Base-by-base conservation (phyloP, 1,140 invertebrate species). In the Bradysia coprophila region DNA sequence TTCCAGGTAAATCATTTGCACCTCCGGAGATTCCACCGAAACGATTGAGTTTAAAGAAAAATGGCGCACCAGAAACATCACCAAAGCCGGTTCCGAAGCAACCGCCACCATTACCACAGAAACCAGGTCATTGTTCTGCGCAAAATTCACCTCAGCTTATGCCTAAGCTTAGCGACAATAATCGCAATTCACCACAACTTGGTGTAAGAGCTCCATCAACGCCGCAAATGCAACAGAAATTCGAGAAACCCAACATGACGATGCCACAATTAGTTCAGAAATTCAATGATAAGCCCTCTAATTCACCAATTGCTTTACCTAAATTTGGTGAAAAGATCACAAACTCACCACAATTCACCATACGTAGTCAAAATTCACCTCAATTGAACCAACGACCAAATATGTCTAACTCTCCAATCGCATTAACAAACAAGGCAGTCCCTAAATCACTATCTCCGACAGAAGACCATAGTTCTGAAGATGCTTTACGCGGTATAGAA, bases 1-100 rank as follows among this genome's bases (percentile, higher is more conserved):
- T n/a, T n/a, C n/a, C n/a, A n/a, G n/a, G n/a, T n/a, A n/a, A n/a
- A n/a, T n/a, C n/a, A n/a, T n/a, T n/a, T n/a, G 51, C 51, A 11
- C 56, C 58, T 18, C 58, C 58, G 0, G 58, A 60, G 42, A 61
- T 61, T 43, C 58, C 58, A 11, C 58, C 58, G 4, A 61, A 61
- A 38, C 54, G 58, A 0, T 51, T 56, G 15, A 60, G 57, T 23
- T 42, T 61, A 0, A 60, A 61, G 36, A 59, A 55, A 24, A 34
- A n/a, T 16, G 48, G 53, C 41, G 54, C 51, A 0, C 50, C 48
- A 0, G 21, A 24, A 11, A 48, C 52, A 5, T 51, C 48, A 0
- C 48, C 54, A 0, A 18, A 40, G 9, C 37, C 21, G 20, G 24
- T 15, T 2, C 34, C 16, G 13, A 43, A 38, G 31, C 16, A 50